Conservation (phyloP, 2,797 vertebrate genomes). For the Clarias pachynema region DNA sequence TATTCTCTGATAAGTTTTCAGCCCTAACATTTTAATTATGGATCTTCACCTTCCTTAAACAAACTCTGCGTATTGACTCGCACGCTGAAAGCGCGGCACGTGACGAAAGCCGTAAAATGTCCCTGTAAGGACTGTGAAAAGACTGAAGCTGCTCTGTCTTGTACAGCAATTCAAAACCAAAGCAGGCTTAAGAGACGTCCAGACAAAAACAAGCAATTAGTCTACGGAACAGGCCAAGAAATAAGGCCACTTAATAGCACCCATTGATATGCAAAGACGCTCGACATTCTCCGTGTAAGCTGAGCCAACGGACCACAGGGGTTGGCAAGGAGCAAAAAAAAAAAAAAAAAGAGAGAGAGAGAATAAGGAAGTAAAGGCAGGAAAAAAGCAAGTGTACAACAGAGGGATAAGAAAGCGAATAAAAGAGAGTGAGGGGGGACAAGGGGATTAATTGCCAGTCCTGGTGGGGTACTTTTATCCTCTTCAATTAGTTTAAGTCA, state of each 20-base stretch:
- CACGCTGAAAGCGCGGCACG: constrained; percentile 21
- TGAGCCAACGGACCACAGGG: constrained; percentile 52
- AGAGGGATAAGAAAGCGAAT: constrained; percentile 52
- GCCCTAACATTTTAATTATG: neutral
- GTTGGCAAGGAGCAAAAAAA: constrained; percentile 51
- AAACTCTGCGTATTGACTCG: constrained; percentile 7
- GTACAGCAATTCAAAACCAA: constrained; percentile 49
- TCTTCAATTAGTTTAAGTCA: constrained; percentile 15
- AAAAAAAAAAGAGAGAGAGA: neutral
- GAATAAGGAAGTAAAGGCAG: constrained; percentile 54
- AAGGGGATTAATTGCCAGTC: constrained; percentile 56
- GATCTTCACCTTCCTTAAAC: neutral
- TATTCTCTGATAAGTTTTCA: neutral
- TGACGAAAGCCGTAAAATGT: constrained; percentile 34
- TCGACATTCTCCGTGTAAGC: constrained; percentile 47
- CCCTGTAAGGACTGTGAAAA: constrained; percentile 52
- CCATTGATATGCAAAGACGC: constrained; percentile 73
- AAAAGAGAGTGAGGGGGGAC: constrained; percentile 56
- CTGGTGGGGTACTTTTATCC: neutral
- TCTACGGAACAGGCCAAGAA: constrained; percentile 63
- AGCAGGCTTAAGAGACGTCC: constrained; percentile 59
- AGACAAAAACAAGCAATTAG: constrained; percentile 80
- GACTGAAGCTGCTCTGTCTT: constrained; percentile 65
- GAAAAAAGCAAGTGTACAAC: constrained; percentile 44
- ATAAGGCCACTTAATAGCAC: constrained; percentile 66